These are phyloP conservation scores for Syrista parreyssii DNA, from an alignment of 2,888 invertebrate species.

Conservation along the genomic window DNA sequence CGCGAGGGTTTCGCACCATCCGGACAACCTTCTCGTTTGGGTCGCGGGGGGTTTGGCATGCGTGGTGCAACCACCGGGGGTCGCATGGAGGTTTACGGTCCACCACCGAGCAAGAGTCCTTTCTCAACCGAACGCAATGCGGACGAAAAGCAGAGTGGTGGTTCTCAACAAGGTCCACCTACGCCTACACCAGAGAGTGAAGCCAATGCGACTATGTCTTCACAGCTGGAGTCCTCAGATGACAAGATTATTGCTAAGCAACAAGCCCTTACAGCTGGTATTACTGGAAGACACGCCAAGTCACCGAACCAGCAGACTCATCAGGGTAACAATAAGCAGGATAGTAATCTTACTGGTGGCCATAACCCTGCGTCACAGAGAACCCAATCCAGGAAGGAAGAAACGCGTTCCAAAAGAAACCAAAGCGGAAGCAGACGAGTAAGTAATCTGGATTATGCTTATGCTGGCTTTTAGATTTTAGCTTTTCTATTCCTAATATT, in stretches of 20 bases:
- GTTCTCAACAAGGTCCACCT: conserved; percentile 42
- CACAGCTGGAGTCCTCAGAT: conserved; percentile 62
- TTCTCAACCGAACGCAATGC: conserved; percentile 69
- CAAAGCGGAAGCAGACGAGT: conserved; percentile 59
- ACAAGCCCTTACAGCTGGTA: conserved; percentile 76
- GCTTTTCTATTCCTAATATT: background rate
- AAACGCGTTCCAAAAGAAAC: conserved; percentile 56
- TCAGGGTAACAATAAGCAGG: conserved; percentile 39
- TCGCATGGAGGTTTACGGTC: conserved; percentile 81
- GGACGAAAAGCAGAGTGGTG: conserved; percentile 66
- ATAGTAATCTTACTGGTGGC: conserved; percentile 35
- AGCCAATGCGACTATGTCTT: conserved; percentile 42
- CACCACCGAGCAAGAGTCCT: conserved; percentile 83
- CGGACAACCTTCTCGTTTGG: conserved; percentile 89
- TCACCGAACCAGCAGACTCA: conserved; percentile 51
- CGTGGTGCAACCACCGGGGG: conserved; percentile 70
- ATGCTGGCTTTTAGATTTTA: background rate
- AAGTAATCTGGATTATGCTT: conserved; percentile 16
- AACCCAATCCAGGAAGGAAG: conserved; percentile 50
- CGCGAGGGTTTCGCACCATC: conserved; percentile 85
- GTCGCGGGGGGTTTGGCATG: conserved; percentile 73
- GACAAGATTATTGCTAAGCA: conserved; percentile 78
- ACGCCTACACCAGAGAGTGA: conserved; percentile 60
- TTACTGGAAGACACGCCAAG: conserved; percentile 68
- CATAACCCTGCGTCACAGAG: conserved; percentile 37